These are phyloP conservation scores for Alligator sinensis DNA, from an alignment of 2,113 vertebrate genomes.

Conservation along the genomic window DNA sequence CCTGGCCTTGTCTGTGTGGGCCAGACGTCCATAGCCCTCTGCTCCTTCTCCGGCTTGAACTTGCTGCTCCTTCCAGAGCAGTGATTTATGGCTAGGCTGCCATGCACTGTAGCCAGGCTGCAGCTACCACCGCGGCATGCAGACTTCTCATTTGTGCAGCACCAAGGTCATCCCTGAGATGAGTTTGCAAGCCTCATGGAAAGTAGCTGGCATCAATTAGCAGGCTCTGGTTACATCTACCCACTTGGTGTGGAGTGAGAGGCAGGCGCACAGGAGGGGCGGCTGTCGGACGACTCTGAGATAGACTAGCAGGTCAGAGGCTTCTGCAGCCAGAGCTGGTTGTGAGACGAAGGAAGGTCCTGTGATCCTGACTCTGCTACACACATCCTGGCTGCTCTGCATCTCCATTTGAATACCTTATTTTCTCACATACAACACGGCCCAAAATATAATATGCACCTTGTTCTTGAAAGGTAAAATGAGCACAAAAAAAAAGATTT, in stretches of 20 bases:
- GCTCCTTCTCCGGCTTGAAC: not conserved
- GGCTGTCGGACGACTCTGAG: rapidly evolving
- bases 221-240: rapidly evolving
- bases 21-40: rapidly evolving
- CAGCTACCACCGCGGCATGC: rapidly evolving
- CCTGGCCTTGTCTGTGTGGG: rapidly evolving
- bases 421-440: no score
- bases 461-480: no score
- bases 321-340: not conserved
- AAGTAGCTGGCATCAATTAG: rapidly evolving
- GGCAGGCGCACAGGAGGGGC: not conserved
- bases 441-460: no score
- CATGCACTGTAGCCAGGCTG: not conserved
- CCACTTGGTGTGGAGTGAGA: rapidly evolving
- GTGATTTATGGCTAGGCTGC: not conserved
- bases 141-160: not conserved
- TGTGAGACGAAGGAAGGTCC: not conserved
- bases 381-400: not conserved
- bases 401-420: not conserved
- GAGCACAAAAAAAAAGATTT: no score
- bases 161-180: rapidly evolving
- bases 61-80: rapidly evolving
- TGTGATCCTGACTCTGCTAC: not conserved
- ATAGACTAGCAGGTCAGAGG: not conserved
- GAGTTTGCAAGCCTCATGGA: rapidly evolving